Evolutionary conservation across 2,113 vertebrate species (phyloP).

Genomic region (Oenanthe oenanthe): DNA sequence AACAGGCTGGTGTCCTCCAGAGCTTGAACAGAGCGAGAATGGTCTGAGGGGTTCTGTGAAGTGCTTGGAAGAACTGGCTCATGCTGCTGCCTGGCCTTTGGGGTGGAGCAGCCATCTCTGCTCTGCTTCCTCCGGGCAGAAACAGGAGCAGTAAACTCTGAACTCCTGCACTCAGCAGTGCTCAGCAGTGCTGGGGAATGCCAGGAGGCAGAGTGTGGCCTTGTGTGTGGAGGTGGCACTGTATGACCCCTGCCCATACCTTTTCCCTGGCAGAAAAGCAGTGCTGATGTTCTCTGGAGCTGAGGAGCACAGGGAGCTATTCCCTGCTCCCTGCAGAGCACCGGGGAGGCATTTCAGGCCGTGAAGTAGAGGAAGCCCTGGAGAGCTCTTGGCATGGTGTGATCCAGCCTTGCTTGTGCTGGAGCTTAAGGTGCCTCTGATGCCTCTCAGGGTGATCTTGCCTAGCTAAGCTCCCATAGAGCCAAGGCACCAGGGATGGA

Average conservation of each 20-base stretch:
- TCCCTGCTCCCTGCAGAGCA: not conserved
- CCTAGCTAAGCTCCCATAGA: not conserved
- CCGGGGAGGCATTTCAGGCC: not conserved
- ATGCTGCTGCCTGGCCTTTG: not conserved
- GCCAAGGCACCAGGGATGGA: not conserved
- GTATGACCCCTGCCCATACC: rapidly evolving
- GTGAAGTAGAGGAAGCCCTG: not conserved
- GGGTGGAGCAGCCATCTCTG: not conserved
- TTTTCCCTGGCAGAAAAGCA: not conserved
- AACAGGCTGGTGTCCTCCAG: not conserved
- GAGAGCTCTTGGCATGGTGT: rapidly evolving
- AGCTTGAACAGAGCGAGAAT: not conserved
- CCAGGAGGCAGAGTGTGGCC: not conserved
- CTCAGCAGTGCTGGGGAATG: rapidly evolving
- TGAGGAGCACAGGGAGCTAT: not conserved
- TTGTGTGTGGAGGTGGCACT: rapidly evolving
- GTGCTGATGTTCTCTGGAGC: not conserved
- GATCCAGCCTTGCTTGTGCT: not conserved
- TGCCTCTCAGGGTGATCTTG: not conserved
- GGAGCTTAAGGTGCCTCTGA: not conserved
- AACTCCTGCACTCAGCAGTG: rapidly evolving
- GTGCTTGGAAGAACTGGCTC: not conserved
- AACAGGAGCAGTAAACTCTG: not conserved
- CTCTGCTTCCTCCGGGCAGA: not conserved
- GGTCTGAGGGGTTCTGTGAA: not conserved